Base-by-base conservation (phyloP, 2,797 vertebrate species). In the Sebastes paucispinis region DNA sequence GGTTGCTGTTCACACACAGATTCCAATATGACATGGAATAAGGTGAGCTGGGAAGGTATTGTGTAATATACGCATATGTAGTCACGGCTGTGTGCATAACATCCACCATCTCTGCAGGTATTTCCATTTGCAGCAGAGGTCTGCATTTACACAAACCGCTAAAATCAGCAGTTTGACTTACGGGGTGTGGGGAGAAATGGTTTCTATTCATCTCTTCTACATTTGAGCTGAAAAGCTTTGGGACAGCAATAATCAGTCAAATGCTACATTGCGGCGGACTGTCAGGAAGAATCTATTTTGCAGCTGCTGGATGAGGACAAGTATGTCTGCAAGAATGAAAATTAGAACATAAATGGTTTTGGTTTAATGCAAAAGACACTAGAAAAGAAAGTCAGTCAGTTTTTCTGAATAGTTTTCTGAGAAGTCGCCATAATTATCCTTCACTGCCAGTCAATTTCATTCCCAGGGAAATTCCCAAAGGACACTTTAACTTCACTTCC, bases 81-180 rank as follows among this genome's bases (percentile, higher is more conserved):
- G 70, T 74, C 71, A 63, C 1, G 3, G 57, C 25, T 54, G 10
- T 58, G 25, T 72, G 43, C 6, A 78, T 67, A 80, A 76, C 73
- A 64, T 82, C 65, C 25, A 47, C 14, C 2, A 2, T 69, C 14
- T 73, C 34, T 79, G 75, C 69, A 82, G 59, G 73, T 83, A 69
- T 84, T 80, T 87, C 39, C 54, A 71, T 84, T 81, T 75, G 76
- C 69, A 73, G 64, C 66, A 69, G 34, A 80, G 25, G 34, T 66
- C 60, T 67, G 54, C 78, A 81, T 89, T 86, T 64, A 83, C 27
- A 85, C 64, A 64, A 85, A 82, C 16, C 3, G 3, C 57, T 83
- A 13, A 83, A 86, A 87, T 86, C 85, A 83, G 79, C 79, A 83
- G 75, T 79, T 68, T 83, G 79, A 77, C 58, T 82, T 77, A 72